phyloP scores from a whole-genome alignment of 2,797 vertebrate genomes.

The Scarus forsteni region DNA sequence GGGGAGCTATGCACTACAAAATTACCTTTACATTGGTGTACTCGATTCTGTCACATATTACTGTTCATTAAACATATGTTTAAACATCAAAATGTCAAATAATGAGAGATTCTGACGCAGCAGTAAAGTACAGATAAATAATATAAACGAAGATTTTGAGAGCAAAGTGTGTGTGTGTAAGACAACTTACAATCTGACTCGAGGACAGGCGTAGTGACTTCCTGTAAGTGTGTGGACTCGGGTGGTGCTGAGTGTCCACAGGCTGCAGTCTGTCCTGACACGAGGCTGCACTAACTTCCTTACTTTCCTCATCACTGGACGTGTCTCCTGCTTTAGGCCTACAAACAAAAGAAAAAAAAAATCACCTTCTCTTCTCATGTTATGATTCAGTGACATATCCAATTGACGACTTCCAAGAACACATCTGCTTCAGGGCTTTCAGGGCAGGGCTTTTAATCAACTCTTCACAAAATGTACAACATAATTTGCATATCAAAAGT shows the following conservation, averaged over 20 bases:
- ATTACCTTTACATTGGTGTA: neutral
- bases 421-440: too few relatives aligned
- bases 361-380: neutral
- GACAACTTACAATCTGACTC: conserved; percentile 93
- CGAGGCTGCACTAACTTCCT: conserved; percentile 87
- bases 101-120: neutral
- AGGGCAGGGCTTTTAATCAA: too few relatives aligned
- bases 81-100: conserved; percentile 1
- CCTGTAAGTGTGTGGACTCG: conserved; percentile 87
- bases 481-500: too few relatives aligned
- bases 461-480: too few relatives aligned
- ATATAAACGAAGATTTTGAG: neutral
- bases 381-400: neutral
- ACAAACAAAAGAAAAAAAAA: conserved; percentile 1
- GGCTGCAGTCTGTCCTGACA: conserved; percentile 85
- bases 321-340: conserved; percentile 90
- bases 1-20: conserved; percentile 61
- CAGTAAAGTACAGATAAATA: too few relatives aligned
- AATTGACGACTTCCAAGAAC: neutral
- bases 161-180: neutral
- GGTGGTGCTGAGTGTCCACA: conserved; percentile 76
- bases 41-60: neutral
- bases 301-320: conserved; percentile 93
- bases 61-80: neutral
- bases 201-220: conserved; percentile 97